Evolutionary conservation across 23 tunicate genomes (phyloP).

Genomic region (Trididemnum nubilum): DNA sequence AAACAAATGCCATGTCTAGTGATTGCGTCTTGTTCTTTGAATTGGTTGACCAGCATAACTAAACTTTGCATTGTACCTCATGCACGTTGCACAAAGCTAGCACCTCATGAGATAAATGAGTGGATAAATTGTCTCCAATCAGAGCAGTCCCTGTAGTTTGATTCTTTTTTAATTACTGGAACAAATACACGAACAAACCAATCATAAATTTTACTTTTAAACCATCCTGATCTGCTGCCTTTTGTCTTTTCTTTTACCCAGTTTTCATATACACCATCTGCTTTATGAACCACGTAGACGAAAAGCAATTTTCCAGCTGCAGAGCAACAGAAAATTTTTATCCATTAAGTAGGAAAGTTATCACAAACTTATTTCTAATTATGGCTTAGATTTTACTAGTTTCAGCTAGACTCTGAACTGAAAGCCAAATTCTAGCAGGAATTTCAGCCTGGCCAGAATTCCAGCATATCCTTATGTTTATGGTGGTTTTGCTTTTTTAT

Average conservation of each 20-base stretch:
- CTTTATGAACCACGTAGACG: not conserved
- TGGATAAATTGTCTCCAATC: conserved; percentile 3
- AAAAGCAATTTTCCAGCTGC: not conserved
- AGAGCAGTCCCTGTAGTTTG: conserved; percentile 3
- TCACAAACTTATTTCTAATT: no score
- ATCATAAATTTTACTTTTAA: not conserved
- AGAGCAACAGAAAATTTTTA: no score
- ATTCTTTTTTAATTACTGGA: not conserved
- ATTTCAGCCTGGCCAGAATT: no score
- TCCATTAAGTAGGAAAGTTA: no score
- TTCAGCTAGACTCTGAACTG: no score
- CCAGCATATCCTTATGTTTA: no score
- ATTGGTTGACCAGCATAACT: not conserved
- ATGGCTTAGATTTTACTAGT: no score
- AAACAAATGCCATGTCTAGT: not conserved
- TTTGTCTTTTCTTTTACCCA: not conserved
- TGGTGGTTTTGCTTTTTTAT: no score
- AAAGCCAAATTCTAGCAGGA: no score
- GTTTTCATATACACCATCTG: not conserved
- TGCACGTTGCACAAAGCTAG: not conserved
- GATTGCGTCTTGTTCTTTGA: not conserved
- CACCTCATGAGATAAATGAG: conserved; percentile 4
- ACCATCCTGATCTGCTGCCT: not conserved
- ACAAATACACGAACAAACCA: not conserved
- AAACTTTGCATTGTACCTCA: not conserved